phyloP scores from a whole-genome alignment of 2,113 vertebrate genomes.

The Drymodes brunneopygia region DNA sequence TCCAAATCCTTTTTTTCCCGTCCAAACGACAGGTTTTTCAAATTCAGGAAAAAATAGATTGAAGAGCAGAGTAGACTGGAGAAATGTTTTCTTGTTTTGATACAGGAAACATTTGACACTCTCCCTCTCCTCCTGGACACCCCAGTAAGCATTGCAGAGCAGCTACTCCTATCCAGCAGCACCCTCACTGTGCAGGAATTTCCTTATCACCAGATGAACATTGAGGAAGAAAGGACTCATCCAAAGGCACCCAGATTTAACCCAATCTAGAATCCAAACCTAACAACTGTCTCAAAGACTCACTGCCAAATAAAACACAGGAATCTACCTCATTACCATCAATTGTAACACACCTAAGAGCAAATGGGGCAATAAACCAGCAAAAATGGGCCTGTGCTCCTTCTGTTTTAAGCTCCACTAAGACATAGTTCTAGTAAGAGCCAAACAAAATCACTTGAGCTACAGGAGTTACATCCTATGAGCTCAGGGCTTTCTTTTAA shows the following conservation, averaged over 20 bases:
- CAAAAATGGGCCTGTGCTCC: background rate
- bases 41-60: background rate
- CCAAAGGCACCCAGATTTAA: background rate
- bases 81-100: background rate
- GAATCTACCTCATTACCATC: background rate
- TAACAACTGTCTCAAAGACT: background rate
- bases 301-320: background rate
- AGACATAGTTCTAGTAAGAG: background rate
- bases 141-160: background rate
- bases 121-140: background rate
- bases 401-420: background rate
- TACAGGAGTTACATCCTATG: background rate
- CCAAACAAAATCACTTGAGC: background rate
- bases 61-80: background rate
- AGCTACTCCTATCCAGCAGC: background rate
- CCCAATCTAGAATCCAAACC: background rate
- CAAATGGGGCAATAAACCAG: background rate
- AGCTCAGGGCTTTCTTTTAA: background rate
- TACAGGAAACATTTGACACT: background rate
- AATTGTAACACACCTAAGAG: background rate
- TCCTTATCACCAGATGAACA: background rate
- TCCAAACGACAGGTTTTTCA: background rate
- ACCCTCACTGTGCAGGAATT: background rate
- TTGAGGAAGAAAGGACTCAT: background rate
- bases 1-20: background rate